Conservation (phyloP, 2,797 vertebrate species). For the Carduelis carduelis region DNA sequence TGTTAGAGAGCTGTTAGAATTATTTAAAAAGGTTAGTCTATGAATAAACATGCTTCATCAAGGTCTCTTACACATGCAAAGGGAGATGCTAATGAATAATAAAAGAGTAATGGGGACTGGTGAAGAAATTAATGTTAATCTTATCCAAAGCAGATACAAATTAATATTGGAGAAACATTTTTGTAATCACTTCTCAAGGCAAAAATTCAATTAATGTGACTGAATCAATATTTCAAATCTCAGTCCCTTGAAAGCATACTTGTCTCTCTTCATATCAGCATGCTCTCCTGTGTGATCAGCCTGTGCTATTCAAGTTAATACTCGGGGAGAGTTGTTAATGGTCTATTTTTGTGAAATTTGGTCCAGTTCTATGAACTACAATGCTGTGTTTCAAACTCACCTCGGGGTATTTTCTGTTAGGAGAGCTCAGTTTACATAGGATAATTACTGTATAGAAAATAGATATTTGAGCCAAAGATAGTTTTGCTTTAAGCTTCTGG, state of each 20-base stretch:
- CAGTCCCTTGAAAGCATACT: conserved; percentile 76
- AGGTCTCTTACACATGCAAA: conserved; percentile 89
- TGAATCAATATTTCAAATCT: conserved; percentile 88
- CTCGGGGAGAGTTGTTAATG: conserved; percentile 61
- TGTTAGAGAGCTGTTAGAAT: conserved; percentile 94
- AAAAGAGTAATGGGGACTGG: conserved; percentile 87
- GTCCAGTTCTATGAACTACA: conserved; percentile 53
- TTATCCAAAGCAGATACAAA: conserved; percentile 88
- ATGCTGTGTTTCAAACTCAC: conserved; percentile 33
- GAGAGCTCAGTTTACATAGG: conserved; percentile 51
- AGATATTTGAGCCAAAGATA: conserved; percentile 2
- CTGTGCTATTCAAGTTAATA: conserved; percentile 58
- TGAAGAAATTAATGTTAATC: conserved; percentile 84
- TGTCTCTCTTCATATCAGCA: conserved; percentile 72
- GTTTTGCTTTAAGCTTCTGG: background rate
- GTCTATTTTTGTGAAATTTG: conserved; percentile 47
- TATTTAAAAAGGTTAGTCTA: conserved; percentile 99
- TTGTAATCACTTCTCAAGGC: conserved; percentile 88
- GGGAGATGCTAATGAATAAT: conserved; percentile 96
- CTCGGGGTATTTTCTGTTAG: conserved; percentile 21
- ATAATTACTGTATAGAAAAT: conserved; percentile 63
- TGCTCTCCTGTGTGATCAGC: conserved; percentile 56
- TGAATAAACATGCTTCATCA: conserved; percentile 99
- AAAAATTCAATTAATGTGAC: conserved; percentile 91
- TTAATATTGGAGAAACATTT: conserved; percentile 89